Base-by-base conservation (phyloP, 2,888 invertebrate genomes). In the Salpingus planirostris region DNA sequence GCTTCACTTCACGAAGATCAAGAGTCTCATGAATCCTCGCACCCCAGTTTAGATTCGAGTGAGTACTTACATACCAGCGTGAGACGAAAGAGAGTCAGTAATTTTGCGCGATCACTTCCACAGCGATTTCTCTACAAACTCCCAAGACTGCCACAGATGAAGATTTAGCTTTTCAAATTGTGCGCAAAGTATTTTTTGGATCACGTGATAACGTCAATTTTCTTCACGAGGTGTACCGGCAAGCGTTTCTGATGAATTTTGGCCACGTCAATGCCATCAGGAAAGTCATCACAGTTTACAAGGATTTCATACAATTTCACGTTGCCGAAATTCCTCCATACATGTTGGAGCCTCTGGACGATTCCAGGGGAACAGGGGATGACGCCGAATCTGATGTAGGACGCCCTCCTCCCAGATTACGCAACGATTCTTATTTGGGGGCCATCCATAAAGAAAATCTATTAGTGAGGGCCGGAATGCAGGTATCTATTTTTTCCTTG, bases 241-340 rank as follows among this genome's bases (percentile, higher is more conserved):
- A 95, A 67, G 91, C 92, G 15, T 89, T 95, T 67, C 70, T 93
- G 27, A 68, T 95, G 51, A 87, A 89, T 44, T 92, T 93, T 62
- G 54, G 51, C 31, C 89, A 92, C 62, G 85, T 90, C 8, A 80
- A 82, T 40, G 89, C 93, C 3, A 84, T 90, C 38, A 71, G 90
- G 26, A 80, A 87, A 52, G 89, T 92, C 23, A 89, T 96, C 47
- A 79, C 84, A 24, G 84, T 93, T 2, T 96, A 96, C 61, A 87
- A 90, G 61, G 93, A 96, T 64, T 88, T 96, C 84, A 92, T 96
- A 67, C 89, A 89, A 56, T 80, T 83, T 68, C 86, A 81, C 59
- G 78, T 80, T 50, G 64, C 75, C 35, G 85, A 85, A 59, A 71
- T 87, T 33, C 90, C 89, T 0, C 78, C 83, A 0, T 91, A 91